Evolutionary conservation across 2,888 invertebrate genomes (phyloP).

Genomic region (Drosophila neonasuta): DNA sequence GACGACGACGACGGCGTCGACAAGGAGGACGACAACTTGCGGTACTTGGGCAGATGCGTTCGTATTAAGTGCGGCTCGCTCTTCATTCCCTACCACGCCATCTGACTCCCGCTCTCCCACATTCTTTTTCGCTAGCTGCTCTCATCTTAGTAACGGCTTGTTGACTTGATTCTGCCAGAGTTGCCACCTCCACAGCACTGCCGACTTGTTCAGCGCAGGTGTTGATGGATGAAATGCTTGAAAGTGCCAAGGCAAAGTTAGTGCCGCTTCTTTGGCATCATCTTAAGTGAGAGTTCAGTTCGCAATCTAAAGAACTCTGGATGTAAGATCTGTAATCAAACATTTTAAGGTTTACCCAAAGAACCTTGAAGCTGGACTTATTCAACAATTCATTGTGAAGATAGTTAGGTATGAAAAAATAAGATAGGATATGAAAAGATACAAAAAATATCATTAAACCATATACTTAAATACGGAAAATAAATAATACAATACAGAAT

Average conservation of each 20-base stretch:
- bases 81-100: slow-evolving; percentile 8
- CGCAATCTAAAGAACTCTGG: not conserved
- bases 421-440: not conserved
- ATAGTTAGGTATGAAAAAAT: too few relatives aligned
- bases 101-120: not conserved
- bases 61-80: slow-evolving; percentile 70
- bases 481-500: too few relatives aligned
- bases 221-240: slow-evolving; percentile 69
- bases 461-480: not conserved
- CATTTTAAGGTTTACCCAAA: not conserved
- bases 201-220: slow-evolving; percentile 56
- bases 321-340: not conserved
- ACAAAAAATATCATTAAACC: not conserved
- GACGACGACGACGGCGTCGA: slow-evolving; percentile 6
- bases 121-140: slow-evolving; percentile 29
- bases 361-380: not conserved
- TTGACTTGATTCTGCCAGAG: slow-evolving; percentile 54
- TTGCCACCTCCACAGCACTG: slow-evolving; percentile 24
- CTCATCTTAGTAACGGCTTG: slow-evolving; percentile 64
- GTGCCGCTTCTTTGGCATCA: slow-evolving; percentile 9
- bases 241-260: slow-evolving; percentile 26
- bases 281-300: slow-evolving; percentile 11
- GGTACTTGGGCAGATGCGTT: slow-evolving; percentile 77
- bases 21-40: slow-evolving; percentile 53
- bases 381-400: not conserved